phyloP scores from a whole-genome alignment of 2,113 vertebrate genomes.

The Tinamus guttatus region DNA sequence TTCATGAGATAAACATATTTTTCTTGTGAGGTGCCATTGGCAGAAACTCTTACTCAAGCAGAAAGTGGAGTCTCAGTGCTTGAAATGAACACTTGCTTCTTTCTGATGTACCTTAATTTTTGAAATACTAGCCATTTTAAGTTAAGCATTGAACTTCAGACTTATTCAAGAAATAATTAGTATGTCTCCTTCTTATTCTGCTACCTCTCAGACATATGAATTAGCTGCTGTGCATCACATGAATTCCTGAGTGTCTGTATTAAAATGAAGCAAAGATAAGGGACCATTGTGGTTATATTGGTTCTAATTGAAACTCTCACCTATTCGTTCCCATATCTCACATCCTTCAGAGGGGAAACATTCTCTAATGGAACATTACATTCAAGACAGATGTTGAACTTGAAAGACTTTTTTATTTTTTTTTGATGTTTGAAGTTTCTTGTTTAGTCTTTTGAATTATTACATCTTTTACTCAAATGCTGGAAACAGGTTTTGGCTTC shows the following conservation, averaged over 20 bases:
- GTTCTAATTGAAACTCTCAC: neutral
- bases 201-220: neutral
- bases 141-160: neutral
- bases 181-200: neutral
- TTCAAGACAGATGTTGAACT: neutral
- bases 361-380: neutral
- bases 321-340: constrained; percentile 38
- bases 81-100: neutral
- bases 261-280: neutral
- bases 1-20: neutral
- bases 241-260: neutral
- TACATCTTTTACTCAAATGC: constrained; percentile 48
- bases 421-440: constrained; percentile 39
- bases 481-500: constrained; percentile 28
- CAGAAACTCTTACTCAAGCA: neutral
- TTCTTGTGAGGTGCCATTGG: neutral
- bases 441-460: constrained; percentile 50
- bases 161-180: neutral
- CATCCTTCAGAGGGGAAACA: constrained; percentile 37
- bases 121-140: neutral
- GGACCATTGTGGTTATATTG: neutral
- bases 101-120: neutral
- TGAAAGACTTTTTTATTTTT: constrained; percentile 41
- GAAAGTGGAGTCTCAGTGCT: neutral
- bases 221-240: neutral